Percentiles rank a stretch among this genome's conserved stretches.
Conservation (phyloP, 1,140 invertebrate species). For the Listronotus oregonensis region DNA sequence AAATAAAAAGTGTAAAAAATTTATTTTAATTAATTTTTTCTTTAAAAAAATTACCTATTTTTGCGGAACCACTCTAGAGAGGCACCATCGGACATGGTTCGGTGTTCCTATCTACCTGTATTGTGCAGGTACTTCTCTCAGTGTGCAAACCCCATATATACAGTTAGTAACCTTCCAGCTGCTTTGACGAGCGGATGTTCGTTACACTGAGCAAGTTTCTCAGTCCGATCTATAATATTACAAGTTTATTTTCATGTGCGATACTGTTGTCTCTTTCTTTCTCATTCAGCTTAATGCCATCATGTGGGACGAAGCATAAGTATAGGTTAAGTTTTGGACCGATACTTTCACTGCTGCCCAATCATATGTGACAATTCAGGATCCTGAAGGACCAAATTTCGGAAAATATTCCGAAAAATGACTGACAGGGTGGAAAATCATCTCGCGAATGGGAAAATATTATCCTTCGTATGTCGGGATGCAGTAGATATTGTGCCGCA, state of each 20-base stretch:
- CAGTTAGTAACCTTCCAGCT: constrained; percentile 38
- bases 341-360: constrained; percentile 32
- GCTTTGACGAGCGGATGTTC: constrained; percentile 25
- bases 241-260: constrained; percentile 13
- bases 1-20: no score
- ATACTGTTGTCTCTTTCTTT: constrained; percentile 25
- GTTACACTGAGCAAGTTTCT: constrained; percentile 28
- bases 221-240: constrained; percentile 30
- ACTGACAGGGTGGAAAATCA: constrained; percentile 13
- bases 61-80: constrained; percentile 29
- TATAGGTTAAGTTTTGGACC: constrained; percentile 26
- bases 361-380: constrained; percentile 27
- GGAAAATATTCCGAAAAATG: constrained; percentile 27
- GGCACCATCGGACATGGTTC: constrained; percentile 30
- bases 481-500: constrained; percentile 19
- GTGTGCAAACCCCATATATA: constrained; percentile 27
- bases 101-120: constrained; percentile 34
- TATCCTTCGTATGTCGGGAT: constrained; percentile 24
- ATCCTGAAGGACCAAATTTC: constrained; percentile 19
- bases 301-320: constrained; percentile 27
- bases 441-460: constrained; percentile 7
- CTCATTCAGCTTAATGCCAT: constrained; percentile 21
- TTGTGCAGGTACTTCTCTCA: constrained; percentile 34
- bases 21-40: no score
- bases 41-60: constrained; percentile 13